phyloP scores from a whole-genome alignment of 2,113 vertebrate genomes.

The Lagopus leucura region DNA sequence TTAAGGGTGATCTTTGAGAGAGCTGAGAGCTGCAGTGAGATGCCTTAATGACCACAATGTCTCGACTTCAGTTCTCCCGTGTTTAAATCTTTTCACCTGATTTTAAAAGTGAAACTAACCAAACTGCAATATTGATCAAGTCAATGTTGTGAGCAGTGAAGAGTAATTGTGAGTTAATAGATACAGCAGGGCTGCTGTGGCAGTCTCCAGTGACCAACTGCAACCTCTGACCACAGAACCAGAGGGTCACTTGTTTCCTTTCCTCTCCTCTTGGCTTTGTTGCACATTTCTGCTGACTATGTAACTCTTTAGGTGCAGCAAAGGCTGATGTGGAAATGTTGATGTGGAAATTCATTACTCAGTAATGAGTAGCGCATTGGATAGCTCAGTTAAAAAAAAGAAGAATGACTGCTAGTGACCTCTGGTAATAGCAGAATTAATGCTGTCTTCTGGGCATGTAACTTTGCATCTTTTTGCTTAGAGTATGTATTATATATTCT shows the following conservation, averaged over 20 bases:
- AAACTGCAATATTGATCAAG: background rate
- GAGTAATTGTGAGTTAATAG: background rate
- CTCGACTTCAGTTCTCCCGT: background rate
- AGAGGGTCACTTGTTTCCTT: background rate
- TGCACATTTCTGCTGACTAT: background rate
- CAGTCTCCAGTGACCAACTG: background rate
- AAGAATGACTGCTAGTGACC: background rate
- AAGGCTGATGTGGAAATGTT: background rate
- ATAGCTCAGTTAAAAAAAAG: background rate
- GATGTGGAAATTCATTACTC: background rate
- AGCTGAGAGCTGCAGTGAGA: background rate
- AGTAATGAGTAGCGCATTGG: background rate
- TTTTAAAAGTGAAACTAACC: constrained; percentile 6
- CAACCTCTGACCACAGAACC: background rate
- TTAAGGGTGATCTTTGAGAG: background rate
- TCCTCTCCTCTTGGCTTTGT: background rate
- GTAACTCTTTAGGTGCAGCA: background rate
- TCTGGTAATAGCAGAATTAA: background rate
- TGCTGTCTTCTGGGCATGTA: background rate
- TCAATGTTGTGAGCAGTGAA: background rate
- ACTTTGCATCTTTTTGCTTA: background rate
- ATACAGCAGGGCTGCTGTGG: background rate
- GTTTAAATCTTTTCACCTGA: background rate
- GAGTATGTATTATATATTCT: background rate
- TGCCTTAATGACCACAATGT: background rate